Evolutionary conservation across 2,797 vertebrate species (phyloP), one percentile per base, ranked within the genome.

Genomic region (Balearica regulorum): DNA sequence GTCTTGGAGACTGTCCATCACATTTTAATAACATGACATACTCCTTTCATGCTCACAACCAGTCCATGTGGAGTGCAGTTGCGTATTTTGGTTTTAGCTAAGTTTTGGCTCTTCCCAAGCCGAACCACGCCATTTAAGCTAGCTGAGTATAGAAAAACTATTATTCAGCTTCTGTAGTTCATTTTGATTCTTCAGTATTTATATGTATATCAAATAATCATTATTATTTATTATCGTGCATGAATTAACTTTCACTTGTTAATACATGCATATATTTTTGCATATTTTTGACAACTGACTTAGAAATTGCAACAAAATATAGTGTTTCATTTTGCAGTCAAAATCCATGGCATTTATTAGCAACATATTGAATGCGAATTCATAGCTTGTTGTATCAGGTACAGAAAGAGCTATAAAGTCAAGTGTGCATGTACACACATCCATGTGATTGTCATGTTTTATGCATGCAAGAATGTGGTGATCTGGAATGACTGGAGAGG

Each of bases 1-100:
- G 91, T 96, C 95, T 97, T 97, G 96, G 97, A 97, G 94, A 72
- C 93, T 91, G 89, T 86, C 88, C 90, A 96, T 96, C 75, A 93
- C 96, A 97, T 98, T 98, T 98, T 96, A 97, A 94, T 97, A 96
- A 71, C 89, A 97, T 98, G 97, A 98, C 96, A 91, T 96, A 96
- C 44, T 97, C 75, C 55, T 96, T 97, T 95, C 76, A 72, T 95
- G 97, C 97, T 97, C 46, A n/a, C 76, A 88, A 68, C 57, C 6
- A 13, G 11, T 46, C 95, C 83, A 69, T 93, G 83, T 93, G 90
- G 25, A 75, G 31, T 12, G 25, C 77, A 85, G 82, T 83, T 14
- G 18, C 92, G 58, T 92, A 84, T 64, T 97, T 96, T 87, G 69
- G 58, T 75, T 97, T 92, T 79, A 90, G 53, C 87, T 80, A 28